Conservation (phyloP, 2,113 vertebrate genomes). For the Poicephalus gulielmi region DNA sequence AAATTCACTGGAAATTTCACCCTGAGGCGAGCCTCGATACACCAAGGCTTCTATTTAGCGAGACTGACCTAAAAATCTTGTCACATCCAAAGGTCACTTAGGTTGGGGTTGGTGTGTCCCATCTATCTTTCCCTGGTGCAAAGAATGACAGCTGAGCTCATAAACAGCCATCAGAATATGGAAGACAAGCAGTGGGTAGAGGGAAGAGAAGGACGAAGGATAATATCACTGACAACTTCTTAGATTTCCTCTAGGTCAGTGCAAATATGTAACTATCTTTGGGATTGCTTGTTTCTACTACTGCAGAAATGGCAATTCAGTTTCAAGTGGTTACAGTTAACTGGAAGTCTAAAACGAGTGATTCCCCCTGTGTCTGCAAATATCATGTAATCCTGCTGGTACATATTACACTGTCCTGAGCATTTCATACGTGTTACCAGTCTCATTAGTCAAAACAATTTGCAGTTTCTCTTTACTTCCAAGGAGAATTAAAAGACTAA, state of each 20-base stretch:
- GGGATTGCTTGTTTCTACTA: background rate
- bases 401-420: background rate
- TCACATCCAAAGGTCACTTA: constrained; percentile 83
- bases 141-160: constrained; percentile 77
- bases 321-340: background rate
- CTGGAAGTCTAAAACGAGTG: background rate
- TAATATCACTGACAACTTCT: background rate
- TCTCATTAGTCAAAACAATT: background rate
- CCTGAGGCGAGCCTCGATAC: constrained; percentile 77
- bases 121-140: constrained; percentile 75
- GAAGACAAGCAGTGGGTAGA: constrained; percentile 40
- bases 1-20: constrained; percentile 84
- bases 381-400: background rate
- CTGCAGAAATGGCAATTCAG: background rate
- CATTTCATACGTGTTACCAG: background rate
- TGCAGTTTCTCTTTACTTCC: background rate
- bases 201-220: background rate
- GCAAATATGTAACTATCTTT: background rate
- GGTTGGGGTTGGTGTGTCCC: constrained; percentile 79
- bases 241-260: background rate
- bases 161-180: constrained; percentile 71
- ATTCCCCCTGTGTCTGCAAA: background rate
- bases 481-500: background rate
- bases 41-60: constrained; percentile 79
- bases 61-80: constrained; percentile 84